A percentile compares a stretch with the other conserved stretches of the same genome.
Evolutionary conservation across 2,113 vertebrate genomes (phyloP).

Genomic region (Pristiophorus japonicus): DNA sequence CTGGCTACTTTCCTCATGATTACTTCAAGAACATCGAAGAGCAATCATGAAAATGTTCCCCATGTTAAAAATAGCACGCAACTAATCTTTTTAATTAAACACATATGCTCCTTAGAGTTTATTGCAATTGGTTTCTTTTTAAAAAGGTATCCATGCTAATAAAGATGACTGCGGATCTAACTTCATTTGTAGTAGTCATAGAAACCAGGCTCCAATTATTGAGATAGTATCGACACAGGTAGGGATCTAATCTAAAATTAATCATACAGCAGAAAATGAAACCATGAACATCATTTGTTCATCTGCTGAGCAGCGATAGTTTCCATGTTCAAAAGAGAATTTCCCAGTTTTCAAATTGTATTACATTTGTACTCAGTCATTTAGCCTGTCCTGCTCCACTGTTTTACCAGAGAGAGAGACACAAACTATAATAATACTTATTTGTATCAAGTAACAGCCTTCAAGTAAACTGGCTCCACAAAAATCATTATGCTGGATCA

Average conservation of each 20-base stretch:
- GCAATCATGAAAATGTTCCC: neutral
- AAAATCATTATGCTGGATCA: neutral
- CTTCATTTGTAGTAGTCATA: neutral
- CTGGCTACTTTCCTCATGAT: neutral
- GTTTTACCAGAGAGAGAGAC: neutral
- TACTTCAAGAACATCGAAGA: neutral
- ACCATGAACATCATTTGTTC: neutral
- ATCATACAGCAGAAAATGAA: neutral
- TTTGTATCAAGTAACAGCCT: neutral
- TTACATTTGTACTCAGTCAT: neutral
- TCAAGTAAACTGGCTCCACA: neutral
- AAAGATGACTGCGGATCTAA: neutral
- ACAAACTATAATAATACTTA: neutral
- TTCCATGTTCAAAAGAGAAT: neutral
- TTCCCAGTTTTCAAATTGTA: neutral
- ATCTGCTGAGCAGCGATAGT: neutral
- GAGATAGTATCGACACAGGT: neutral
- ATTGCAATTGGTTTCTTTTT: neutral
- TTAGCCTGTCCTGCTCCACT: neutral
- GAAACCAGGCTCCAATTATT: neutral
- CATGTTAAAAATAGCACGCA: neutral
- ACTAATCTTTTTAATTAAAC: slow-evolving; percentile 12
- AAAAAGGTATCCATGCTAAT: neutral
- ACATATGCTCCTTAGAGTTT: slow-evolving; percentile 6
- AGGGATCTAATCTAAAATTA: neutral